A percentile compares a stretch with the other conserved stretches of the same genome.
Conservation (phyloP, 2,797 vertebrate species). For the Rousettus madagascariensis region DNA sequence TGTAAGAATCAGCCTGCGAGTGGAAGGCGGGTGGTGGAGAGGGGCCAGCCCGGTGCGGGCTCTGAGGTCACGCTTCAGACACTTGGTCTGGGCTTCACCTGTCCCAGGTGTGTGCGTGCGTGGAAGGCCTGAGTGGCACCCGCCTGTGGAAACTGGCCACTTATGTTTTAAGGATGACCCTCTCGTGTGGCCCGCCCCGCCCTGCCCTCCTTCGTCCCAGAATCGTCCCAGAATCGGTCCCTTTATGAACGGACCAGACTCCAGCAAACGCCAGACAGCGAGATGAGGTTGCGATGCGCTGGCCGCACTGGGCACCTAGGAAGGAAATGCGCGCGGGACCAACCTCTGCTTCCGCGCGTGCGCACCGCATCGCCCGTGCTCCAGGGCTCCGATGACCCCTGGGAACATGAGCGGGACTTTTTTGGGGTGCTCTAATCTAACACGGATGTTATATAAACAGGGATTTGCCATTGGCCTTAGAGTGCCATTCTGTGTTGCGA, state of each 20-base stretch:
- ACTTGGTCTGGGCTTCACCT: conserved; percentile 63
- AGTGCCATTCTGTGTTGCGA: fast-evolving
- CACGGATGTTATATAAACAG: not conserved
- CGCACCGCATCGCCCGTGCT: not conserved
- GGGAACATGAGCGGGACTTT: not conserved
- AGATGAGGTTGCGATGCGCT: not conserved
- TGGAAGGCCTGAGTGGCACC: conserved; percentile 64
- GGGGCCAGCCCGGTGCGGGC: conserved; percentile 19
- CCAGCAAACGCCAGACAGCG: fast-evolving
- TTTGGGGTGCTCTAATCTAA: not conserved
- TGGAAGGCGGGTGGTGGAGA: conserved; percentile 24
- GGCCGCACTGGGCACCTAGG: not conserved
- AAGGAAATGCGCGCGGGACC: not conserved
- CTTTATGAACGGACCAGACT: too few species aligned
- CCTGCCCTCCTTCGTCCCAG: not conserved
- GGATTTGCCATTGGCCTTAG: not conserved
- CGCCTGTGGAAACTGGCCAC: conserved; percentile 66
- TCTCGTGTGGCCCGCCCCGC: conserved; percentile 26
- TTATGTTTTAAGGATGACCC: conserved; percentile 65
- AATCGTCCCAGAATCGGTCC: not conserved
- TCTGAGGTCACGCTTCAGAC: conserved; percentile 62
- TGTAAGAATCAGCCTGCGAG: not conserved
- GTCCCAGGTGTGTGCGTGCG: conserved; percentile 65
- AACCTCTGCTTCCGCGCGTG: fast-evolving
- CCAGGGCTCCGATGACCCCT: not conserved